Evolutionary conservation across 2,797 vertebrate species (phyloP).

Genomic region (Hoplostethus mediterraneus): DNA sequence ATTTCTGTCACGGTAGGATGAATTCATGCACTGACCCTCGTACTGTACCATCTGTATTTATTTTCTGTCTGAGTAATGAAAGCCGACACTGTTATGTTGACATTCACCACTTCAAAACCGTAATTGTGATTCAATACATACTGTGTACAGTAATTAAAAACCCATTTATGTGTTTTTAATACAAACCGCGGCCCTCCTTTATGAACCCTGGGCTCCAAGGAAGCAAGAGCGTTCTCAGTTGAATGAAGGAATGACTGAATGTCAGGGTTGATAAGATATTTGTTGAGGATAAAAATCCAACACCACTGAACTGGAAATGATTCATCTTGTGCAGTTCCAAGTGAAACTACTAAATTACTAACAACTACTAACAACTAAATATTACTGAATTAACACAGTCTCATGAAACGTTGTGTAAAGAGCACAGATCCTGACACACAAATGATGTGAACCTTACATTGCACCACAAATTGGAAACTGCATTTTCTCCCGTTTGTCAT

Average conservation of each 20-base stretch:
- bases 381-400: no score
- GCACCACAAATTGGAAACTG: no score
- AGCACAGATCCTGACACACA: no score
- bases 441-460: no score
- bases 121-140: slow-evolving; percentile 53
- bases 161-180: slow-evolving; percentile 9
- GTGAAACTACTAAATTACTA: no score
- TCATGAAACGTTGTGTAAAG: no score
- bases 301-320: no score
- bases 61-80: slow-evolving; percentile 10
- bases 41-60: slow-evolving; percentile 21
- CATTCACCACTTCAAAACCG: slow-evolving; percentile 26
- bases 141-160: slow-evolving; percentile 35
- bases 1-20: slow-evolving; percentile 53
- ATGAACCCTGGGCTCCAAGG: not conserved
- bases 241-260: not conserved
- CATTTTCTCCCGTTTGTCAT: no score
- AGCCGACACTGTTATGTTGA: slow-evolving; percentile 27
- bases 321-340: no score
- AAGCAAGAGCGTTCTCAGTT: not conserved
- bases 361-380: no score
- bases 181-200: not conserved
- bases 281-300: no score
- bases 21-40: slow-evolving; percentile 48
- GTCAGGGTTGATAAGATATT: no score